Evolutionary conservation across 2,113 vertebrate genomes (phyloP), one percentile per base, ranked within the genome.

Genomic region (Oncorhynchus gorbuscha): DNA sequence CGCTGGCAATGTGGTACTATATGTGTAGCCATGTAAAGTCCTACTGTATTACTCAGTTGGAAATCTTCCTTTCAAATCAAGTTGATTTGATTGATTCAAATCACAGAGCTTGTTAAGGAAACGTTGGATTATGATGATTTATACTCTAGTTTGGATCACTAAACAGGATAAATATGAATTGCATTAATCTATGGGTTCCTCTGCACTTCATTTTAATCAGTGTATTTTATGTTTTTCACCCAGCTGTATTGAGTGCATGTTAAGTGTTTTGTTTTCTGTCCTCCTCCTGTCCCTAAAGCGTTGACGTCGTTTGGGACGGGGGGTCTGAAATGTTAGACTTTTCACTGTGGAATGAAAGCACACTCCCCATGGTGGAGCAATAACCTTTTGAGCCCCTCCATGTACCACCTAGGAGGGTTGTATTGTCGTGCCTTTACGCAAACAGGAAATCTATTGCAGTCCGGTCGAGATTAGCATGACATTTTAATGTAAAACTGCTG

Each of bases 371-470:
- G 86, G 79, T 86, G 79, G 85, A 77, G 76, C 72, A 81, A 85
- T 81, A 4, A 26, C 65, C 28, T 16, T 35, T 4, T 11, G 3
- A 32, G 11, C 0, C 30, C 16, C 20, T 70, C 88, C 87, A 87
- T 86, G 80, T 79, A 83, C 83, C 85, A 78, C 83, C 80, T 62
- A 75, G 85, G 84, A 79, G 86, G 82, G 82, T 78, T 61, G 79
- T 70, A 11, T 83, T 73, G 71, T 71, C 49, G 89, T 92, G 89
- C 88, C 89, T 92, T 90, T 81, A 84, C 78, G 86, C 85, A 82
- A 87, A 83, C 26, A 24, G 73, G 78, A 87, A 86, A 80, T 80
- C 83, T 75, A 82, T 83, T 80, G 76, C 85, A 84, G 84, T 84
- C 76, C 70, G 75, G 48, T 58, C n/a, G 73, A 70, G 72, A 86